Base-by-base conservation (phyloP, 2,113 vertebrate species). In the Brachypteracias leptosomus region DNA sequence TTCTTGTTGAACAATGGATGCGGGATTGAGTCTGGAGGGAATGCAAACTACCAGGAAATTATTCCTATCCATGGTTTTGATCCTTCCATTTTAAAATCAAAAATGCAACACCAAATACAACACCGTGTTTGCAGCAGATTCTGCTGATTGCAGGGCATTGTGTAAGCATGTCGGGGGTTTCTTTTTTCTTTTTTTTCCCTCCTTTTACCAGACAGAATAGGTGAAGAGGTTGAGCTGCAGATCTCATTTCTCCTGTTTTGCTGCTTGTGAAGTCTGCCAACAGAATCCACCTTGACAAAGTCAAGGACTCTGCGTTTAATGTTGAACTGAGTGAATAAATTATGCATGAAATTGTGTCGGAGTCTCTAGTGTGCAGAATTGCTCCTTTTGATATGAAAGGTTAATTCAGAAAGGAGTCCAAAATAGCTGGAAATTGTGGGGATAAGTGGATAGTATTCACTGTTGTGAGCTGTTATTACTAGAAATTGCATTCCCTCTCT, bases 341-440 rank as follows among this genome's bases (percentile, higher is more conserved):
- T 98, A 98, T 98, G 98, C 98, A 98, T 98, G 98, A 98, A 98
- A 98, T 98, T 98, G 98, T 98, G 97, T 98, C 90, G 97, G 98
- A 98, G 98, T 98, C 98, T 98, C 98, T 98, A 97, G 98, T 98
- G 98, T 98, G 98, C 97, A 97, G 98, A 98, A 98, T 98, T 98
- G 98, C 98, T 98, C 98, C 98, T 98, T 98, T 98, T 98, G 98
- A 98, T 98, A 98, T 98, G 98, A 98, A 98, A 98, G 98, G 98
- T 98, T 98, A 98, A 98, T 98, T 98, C 98, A 98, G 98, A 98
- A 98, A 98, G 98, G 98, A 98, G 98, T 98, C 98, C 98, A 98
- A 98, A 98, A 98, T 98, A 98, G 98, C 98, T 98, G 98, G 98
- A 98, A 98, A 98, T 98, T 98, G 98, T 98, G 97, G 97, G 98